Percentiles rank a stretch among this genome's conserved stretches.
These are phyloP conservation scores for Helicoverpa armigera DNA, from an alignment of 1,140 invertebrate genomes.

Conservation along the genomic window DNA sequence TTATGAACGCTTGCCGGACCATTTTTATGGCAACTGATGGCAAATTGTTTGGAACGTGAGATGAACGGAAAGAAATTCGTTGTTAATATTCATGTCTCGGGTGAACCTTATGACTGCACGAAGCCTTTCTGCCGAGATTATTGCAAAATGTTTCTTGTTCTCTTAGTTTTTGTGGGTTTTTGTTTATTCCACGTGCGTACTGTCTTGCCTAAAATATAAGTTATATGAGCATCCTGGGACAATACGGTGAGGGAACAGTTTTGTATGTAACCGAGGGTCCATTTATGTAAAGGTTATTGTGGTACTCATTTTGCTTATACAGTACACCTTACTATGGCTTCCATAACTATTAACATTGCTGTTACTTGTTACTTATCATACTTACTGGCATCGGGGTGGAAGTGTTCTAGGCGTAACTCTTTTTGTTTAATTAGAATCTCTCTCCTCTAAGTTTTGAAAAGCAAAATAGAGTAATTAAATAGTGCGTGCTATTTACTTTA, in stretches of 20 bases:
- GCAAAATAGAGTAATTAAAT: no score
- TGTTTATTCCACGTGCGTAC: constrained; percentile 47
- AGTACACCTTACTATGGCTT: neutral
- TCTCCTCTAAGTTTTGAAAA: no score
- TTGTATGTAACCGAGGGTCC: neutral
- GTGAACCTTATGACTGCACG: constrained; percentile 56
- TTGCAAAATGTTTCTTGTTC: constrained; percentile 42
- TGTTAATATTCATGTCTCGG: constrained; percentile 67
- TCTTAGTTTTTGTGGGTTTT: constrained; percentile 27
- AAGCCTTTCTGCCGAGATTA: constrained; percentile 47
- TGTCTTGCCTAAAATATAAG: constrained; percentile 46
- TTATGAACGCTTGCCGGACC: constrained; percentile 63
- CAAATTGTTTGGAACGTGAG: constrained; percentile 64
- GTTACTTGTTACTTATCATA: no score
- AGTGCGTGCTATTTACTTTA: neutral
- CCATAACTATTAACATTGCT: neutral
- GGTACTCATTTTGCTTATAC: neutral
- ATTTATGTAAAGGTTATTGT: neutral
- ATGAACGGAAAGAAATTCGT: constrained; percentile 54
- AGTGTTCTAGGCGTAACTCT: neutral
- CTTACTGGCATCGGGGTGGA: no score
- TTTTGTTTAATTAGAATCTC: neutral
- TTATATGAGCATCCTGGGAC: constrained; percentile 27
- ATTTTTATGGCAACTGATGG: constrained; percentile 68
- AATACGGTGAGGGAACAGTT: neutral